phyloP scores from a whole-genome alignment of 2,888 invertebrate species.

The Athalia cordata region DNA sequence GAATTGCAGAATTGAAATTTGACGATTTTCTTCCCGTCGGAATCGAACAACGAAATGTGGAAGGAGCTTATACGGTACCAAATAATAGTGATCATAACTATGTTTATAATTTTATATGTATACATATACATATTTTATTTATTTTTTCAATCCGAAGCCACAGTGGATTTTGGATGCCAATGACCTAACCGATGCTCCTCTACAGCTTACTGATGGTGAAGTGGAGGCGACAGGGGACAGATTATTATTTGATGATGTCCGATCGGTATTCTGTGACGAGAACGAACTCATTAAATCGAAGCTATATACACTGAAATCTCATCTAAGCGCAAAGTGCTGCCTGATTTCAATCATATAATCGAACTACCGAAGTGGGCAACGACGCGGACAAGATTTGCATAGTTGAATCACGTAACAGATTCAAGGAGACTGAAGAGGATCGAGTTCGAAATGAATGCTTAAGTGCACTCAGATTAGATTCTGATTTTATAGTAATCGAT shows the following conservation, averaged over 20 bases:
- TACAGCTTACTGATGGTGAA: too few relatives aligned
- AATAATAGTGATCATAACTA: too few relatives aligned
- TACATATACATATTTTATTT: background rate
- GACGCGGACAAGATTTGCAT: slow-evolving; percentile 23
- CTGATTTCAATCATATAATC: slow-evolving; percentile 39
- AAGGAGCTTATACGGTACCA: too few relatives aligned
- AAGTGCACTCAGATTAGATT: too few relatives aligned
- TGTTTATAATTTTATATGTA: too few relatives aligned
- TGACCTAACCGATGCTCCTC: slow-evolving; percentile 2
- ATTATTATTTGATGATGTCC: slow-evolving; percentile 30
- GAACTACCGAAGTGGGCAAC: slow-evolving; percentile 9
- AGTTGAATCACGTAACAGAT: slow-evolving; percentile 11
- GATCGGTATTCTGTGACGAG: slow-evolving; percentile 11
- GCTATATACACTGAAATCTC: slow-evolving; percentile 18
- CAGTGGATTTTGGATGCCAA: slow-evolving; percentile 28
- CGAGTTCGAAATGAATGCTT: too few relatives aligned
- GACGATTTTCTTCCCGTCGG: too few relatives aligned
- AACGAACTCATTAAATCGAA: slow-evolving; percentile 25
- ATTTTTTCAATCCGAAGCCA: background rate
- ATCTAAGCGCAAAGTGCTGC: slow-evolving; percentile 31
- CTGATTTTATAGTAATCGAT: too few relatives aligned
- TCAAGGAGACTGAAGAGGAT: too few relatives aligned
- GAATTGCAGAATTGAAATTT: too few relatives aligned
- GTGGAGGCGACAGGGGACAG: background rate
- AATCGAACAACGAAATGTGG: too few relatives aligned